Conservation (phyloP, 2,888 invertebrate species). For the Ischnura elegans region DNA sequence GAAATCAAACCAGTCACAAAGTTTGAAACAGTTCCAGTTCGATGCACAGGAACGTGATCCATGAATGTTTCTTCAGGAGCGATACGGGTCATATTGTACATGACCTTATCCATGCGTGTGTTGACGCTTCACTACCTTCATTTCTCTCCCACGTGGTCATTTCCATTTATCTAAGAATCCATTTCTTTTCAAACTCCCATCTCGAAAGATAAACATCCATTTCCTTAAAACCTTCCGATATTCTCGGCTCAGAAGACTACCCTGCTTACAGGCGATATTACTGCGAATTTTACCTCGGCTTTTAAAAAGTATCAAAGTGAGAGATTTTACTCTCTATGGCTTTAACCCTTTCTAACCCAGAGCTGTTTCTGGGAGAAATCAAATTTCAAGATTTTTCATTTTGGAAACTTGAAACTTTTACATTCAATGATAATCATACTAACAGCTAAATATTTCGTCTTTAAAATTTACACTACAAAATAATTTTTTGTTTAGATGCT, state of each 20-base stretch:
- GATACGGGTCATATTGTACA: background rate
- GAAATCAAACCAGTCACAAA: too few relatives aligned
- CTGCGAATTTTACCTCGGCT: background rate
- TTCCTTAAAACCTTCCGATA: constrained; percentile 6
- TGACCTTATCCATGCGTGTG: background rate
- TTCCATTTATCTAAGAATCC: background rate
- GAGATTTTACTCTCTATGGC: too few relatives aligned
- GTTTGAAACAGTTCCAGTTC: background rate
- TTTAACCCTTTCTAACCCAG: too few relatives aligned
- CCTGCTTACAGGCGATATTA: background rate
- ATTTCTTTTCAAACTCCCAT: background rate
- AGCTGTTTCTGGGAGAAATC: too few relatives aligned
- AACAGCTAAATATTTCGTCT: too few relatives aligned
- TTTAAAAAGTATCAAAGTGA: background rate
- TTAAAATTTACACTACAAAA: too few relatives aligned
- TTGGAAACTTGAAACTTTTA: too few relatives aligned
- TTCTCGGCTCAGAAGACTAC: background rate
- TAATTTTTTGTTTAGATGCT: too few relatives aligned
- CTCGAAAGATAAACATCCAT: background rate
- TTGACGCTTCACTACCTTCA: background rate
- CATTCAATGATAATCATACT: too few relatives aligned
- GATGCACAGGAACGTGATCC: background rate
- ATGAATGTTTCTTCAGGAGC: background rate
- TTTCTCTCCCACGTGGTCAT: background rate
- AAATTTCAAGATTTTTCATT: too few relatives aligned